Base-by-base conservation (phyloP, 2,888 invertebrate genomes). In the Yponomeuta evonymella region DNA sequence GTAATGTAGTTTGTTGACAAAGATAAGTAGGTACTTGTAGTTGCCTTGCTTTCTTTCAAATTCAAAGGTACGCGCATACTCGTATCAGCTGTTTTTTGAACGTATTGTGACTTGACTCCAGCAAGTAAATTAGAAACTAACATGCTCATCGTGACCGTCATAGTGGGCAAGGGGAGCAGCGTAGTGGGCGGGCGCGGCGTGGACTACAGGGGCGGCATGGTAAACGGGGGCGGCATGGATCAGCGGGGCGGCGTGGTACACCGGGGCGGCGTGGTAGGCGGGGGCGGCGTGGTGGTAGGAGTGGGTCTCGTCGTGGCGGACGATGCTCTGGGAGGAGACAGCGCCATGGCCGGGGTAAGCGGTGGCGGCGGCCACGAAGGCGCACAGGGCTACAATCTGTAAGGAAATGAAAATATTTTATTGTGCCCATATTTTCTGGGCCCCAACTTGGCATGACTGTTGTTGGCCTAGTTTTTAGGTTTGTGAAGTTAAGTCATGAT, bases 261-360 rank as follows among this genome's bases (percentile, higher is more conserved):
- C 63, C 12, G 77, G 75, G 33, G 75, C 76, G 23, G 75, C 74
- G 48, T 78, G 76, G 36, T 76, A 74, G 8, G 71, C 66, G n/a
- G 69, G 74, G 11, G 79, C 80, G 48, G 76, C 76, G 74, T 79
- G 76, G 72, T 74, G 73, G 51, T 65, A 23, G 23, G 70, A 71
- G n/a, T 58, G 81, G 79, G 23, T 80, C 12, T 81, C 86, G 72
- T 86, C 87, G 72, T 89, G 88, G 48, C 76, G 87, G 2, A 89
- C 82, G 73, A 89, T 85, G 79, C 83, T 87, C 72, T 89, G 90
- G 11, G 88, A 89, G 33, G 89, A 89, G 0, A 88, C 82, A 1
- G 88, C 90, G 64, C 77, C 78, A 71, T 81, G 83, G 8, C 83
- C 15, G 36, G 30, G 67, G 70, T 36, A 23, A 10, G 67, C 70